phyloP scores from a whole-genome alignment of 2,113 vertebrate species.

The Campylomormyrus tamandua region DNA sequence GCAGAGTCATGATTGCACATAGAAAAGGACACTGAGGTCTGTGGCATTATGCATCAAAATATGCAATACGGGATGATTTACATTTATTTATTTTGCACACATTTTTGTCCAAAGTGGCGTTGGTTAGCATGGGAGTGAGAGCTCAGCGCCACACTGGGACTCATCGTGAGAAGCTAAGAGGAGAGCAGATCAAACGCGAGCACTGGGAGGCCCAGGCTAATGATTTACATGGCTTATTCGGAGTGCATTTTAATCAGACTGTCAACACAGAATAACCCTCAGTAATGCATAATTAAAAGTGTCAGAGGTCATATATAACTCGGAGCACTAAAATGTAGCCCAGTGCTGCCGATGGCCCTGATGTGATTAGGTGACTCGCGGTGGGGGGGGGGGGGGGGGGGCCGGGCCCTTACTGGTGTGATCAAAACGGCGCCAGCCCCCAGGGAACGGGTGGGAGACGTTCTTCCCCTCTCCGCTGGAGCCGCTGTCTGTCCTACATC shows the following conservation, averaged over 20 bases:
- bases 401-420: not conserved
- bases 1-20: not conserved
- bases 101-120: not conserved
- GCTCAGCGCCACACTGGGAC: not conserved
- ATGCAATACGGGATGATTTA: not conserved
- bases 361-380: not conserved
- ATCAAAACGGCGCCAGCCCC: not conserved
- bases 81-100: not conserved
- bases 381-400: not conserved
- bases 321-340: not conserved
- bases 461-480: slow-evolving; percentile 29
- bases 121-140: not conserved
- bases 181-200: not conserved
- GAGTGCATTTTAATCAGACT: not conserved
- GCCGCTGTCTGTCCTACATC: slow-evolving; percentile 53
- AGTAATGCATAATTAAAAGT: not conserved
- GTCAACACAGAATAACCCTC: not conserved
- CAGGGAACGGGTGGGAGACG: not conserved
- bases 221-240: not conserved
- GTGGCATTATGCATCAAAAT: not conserved
- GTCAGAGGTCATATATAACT: not conserved
- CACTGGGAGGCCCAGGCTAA: not conserved
- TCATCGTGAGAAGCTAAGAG: not conserved
- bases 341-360: not conserved
- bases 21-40: not conserved